Evolutionary conservation across 2,888 invertebrate species (phyloP).

Genomic region (Campoplex nolae): DNA sequence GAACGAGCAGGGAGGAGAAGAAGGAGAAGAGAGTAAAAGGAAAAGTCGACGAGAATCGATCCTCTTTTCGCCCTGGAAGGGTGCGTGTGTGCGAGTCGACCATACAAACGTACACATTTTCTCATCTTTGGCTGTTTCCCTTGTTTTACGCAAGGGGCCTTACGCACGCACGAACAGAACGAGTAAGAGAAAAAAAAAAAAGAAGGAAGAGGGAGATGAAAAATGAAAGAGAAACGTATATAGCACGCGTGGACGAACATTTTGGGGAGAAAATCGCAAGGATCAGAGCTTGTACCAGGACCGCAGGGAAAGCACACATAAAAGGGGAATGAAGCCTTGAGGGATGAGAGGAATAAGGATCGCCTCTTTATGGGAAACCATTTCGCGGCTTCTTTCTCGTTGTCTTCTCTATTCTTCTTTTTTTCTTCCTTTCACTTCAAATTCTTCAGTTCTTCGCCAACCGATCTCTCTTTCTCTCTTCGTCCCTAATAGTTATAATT

Average conservation of each 20-base stretch:
- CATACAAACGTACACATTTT: constrained; percentile 53
- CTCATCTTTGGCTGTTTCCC: constrained; percentile 73
- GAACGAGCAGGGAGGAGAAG: background rate
- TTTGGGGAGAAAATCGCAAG: constrained; percentile 65
- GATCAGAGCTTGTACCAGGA: constrained; percentile 47
- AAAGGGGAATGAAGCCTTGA: constrained; percentile 68
- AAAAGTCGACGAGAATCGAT: constrained; percentile 69
- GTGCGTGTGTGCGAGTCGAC: background rate
- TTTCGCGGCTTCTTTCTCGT: constrained; percentile 79
- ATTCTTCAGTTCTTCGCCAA: constrained; percentile 8
- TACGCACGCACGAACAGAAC: constrained; percentile 34
- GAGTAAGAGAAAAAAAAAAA: constrained; percentile 38
- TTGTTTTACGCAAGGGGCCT: constrained; percentile 53
- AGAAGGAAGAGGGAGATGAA: constrained; percentile 43
- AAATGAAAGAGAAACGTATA: constrained; percentile 28
- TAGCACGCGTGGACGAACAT: constrained; percentile 67
- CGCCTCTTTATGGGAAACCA: constrained; percentile 83
- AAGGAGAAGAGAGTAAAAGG: constrained; percentile 23
- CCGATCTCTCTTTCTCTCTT: background rate
- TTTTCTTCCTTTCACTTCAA: background rate
- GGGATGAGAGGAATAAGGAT: constrained; percentile 67
- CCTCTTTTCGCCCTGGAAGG: constrained; percentile 51
- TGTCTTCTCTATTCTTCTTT: constrained; percentile 5
- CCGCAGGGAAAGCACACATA: constrained; percentile 62
- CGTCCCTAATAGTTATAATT: background rate